Conservation (phyloP, 2,113 vertebrate species). For the Sciurus niger region DNA sequence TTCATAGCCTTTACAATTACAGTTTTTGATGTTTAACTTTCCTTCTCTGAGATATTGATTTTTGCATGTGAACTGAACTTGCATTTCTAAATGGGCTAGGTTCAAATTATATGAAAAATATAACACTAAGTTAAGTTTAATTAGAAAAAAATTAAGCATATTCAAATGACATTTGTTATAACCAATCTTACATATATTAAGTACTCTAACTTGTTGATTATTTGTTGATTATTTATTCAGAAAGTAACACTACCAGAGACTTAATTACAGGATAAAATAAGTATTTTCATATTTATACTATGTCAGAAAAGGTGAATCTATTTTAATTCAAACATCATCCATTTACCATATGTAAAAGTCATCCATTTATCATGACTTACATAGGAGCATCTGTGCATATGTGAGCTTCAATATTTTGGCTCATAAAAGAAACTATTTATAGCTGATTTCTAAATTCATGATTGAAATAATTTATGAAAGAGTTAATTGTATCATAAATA, state of each 20-base stretch:
- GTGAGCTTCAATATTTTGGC: background rate
- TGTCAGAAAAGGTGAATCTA: constrained; percentile 46
- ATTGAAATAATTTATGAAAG: constrained; percentile 38
- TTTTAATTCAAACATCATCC: constrained; percentile 48
- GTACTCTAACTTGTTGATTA: constrained; percentile 33
- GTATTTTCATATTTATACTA: constrained; percentile 63
- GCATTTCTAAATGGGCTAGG: background rate
- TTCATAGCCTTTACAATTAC: background rate
- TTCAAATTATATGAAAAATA: constrained; percentile 45
- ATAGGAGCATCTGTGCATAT: background rate
- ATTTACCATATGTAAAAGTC: constrained; percentile 12
- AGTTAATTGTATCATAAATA: background rate
- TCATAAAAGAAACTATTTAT: constrained; percentile 49
- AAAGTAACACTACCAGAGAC: constrained; percentile 24
- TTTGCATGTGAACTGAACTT: background rate
- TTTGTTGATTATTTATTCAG: constrained; percentile 60
- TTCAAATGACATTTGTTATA: constrained; percentile 52
- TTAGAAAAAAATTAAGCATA: constrained; percentile 61
- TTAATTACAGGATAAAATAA: constrained; percentile 53
- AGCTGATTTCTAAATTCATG: constrained; percentile 25
- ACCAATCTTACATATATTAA: constrained; percentile 51
- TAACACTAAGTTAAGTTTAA: constrained; percentile 41
- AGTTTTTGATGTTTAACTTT: background rate
- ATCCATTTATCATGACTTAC: background rate
- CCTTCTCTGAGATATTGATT: background rate